Evolutionary conservation across 2,113 vertebrate species (phyloP).

Genomic region (Microcebus murinus): DNA sequence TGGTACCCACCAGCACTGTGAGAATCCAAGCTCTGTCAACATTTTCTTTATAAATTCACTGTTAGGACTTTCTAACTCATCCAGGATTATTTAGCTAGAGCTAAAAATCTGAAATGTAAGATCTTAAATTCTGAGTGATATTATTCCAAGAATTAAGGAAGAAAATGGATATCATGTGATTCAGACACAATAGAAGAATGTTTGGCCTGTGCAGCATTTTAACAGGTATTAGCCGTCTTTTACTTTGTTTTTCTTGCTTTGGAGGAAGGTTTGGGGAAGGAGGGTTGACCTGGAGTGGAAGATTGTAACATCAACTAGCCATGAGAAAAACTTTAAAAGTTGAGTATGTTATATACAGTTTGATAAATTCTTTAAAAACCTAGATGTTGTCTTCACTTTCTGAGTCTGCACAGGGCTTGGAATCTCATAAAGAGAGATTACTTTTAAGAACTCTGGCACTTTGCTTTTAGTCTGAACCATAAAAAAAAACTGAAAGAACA

Average conservation of each 20-base stretch:
- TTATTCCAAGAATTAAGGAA: conserved; percentile 68
- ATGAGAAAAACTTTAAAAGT: conserved; percentile 34
- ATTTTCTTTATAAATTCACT: conserved; percentile 80
- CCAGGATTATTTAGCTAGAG: conserved; percentile 56
- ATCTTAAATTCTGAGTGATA: conserved; percentile 68
- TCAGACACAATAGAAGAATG: conserved; percentile 64
- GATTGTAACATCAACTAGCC: conserved; percentile 10
- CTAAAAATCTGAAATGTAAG: conserved; percentile 68
- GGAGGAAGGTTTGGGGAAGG: neutral
- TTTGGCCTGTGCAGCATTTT: conserved; percentile 65
- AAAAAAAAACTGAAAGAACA: conserved; percentile 53
- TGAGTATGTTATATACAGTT: conserved; percentile 35
- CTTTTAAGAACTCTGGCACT: conserved; percentile 63
- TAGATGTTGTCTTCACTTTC: neutral
- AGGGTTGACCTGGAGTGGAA: neutral
- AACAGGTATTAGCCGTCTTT: conserved; percentile 50
- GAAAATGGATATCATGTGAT: conserved; percentile 71
- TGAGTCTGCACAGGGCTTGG: conserved; percentile 60
- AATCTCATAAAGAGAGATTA: conserved; percentile 64
- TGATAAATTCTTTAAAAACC: conserved; percentile 55
- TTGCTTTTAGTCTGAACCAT: conserved; percentile 61
- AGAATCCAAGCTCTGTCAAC: conserved; percentile 78
- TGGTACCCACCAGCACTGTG: conserved; percentile 65
- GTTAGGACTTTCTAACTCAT: conserved; percentile 70
- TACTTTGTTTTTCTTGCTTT: conserved; percentile 66